phyloP scores from a whole-genome alignment of 2,888 invertebrate species.

The Drosophila testacea region DNA sequence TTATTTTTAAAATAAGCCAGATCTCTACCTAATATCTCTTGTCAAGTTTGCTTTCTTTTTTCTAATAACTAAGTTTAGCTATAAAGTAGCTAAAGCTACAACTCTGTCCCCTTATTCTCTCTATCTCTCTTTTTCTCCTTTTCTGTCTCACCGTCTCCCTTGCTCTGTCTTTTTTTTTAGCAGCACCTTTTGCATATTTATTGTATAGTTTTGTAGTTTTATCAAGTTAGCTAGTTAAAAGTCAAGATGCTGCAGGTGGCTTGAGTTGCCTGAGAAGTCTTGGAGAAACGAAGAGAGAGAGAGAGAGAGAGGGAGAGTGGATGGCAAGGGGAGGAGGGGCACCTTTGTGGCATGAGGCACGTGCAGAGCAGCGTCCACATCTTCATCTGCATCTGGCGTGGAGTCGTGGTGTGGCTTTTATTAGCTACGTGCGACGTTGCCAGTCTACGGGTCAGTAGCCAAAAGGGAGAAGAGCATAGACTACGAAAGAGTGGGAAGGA shows the following conservation, averaged over 20 bases:
- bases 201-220: constrained; percentile 81
- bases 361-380: constrained; percentile 47
- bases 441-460: constrained; percentile 32
- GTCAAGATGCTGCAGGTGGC: constrained; percentile 70
- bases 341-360: constrained; percentile 39
- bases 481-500: constrained; percentile 1
- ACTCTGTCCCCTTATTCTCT: no score
- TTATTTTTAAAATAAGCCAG: no score
- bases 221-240: constrained; percentile 80
- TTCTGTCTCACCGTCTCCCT: neutral
- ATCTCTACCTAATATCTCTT: no score
- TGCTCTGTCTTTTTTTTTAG: constrained; percentile 3
- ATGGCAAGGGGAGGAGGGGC: neutral
- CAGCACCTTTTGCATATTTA: constrained; percentile 72
- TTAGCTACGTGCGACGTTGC: constrained; percentile 68
- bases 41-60: no score
- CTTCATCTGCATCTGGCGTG: constrained; percentile 60
- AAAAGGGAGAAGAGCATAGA: constrained; percentile 4
- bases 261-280: constrained; percentile 4
- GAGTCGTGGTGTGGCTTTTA: constrained; percentile 65
- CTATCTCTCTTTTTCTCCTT: neutral
- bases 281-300: neutral
- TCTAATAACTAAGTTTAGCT: no score
- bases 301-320: neutral
- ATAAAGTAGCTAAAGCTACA: no score